Evolutionary conservation across 2,113 vertebrate species (phyloP).

Genomic region (Coturnix japonica): DNA sequence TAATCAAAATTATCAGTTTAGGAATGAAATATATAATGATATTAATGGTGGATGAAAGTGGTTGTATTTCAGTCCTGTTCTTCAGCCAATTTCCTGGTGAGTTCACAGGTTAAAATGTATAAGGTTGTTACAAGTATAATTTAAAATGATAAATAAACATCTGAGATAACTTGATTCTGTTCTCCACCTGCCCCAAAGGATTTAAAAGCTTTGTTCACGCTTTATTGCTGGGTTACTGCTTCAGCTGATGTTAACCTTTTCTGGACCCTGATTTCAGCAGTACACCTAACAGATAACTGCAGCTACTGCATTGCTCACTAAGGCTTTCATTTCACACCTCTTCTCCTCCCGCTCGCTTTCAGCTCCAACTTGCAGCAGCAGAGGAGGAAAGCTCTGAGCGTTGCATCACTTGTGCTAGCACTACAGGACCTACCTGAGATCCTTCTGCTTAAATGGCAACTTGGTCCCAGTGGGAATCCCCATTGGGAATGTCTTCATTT

Average conservation of each 20-base stretch:
- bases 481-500: not conserved
- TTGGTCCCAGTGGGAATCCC: too few relatives aligned
- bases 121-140: conserved; percentile 26
- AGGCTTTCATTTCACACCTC: not conserved
- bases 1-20: conserved; percentile 2
- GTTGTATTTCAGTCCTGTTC: conserved; percentile 28
- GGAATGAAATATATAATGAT: not conserved
- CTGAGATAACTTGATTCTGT: conserved; percentile 28
- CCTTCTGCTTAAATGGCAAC: not conserved
- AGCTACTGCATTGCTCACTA: not conserved
- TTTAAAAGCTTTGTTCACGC: not conserved
- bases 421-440: not conserved
- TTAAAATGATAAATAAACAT: conserved; percentile 1
- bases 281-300: not conserved
- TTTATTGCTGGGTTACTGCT: conserved; percentile 32
- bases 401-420: not conserved
- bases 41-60: conserved; percentile 17
- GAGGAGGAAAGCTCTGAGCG: not conserved
- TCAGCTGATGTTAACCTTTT: conserved; percentile 25
- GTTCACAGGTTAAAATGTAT: conserved; percentile 23
- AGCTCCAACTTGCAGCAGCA: not conserved
- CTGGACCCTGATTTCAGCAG: not conserved
- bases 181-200: conserved; percentile 2
- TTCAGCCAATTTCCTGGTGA: conserved; percentile 25
- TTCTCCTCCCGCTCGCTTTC: conserved; percentile 20